Evolutionary conservation across 2,797 vertebrate genomes (phyloP), one percentile per base, ranked within the genome.

Genomic region (Luscinia megarhynchos): DNA sequence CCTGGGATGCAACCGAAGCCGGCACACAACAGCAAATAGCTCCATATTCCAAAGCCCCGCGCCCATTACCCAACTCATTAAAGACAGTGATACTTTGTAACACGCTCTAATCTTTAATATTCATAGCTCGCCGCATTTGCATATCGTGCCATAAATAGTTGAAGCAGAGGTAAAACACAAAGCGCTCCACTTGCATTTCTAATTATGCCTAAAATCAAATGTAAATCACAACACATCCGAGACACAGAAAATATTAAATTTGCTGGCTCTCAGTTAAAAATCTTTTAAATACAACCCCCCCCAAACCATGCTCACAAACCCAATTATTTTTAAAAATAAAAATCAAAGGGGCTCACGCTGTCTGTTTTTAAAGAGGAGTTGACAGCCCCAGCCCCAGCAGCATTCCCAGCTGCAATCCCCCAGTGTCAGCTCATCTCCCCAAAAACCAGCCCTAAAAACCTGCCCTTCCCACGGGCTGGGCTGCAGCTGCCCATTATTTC

Each of bases 111-210:
- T 95, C 94, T 74, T 98, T 98, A 98, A 98, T 97, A 98, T 97
- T 98, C 98, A 98, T 94, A 68, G 89, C 95, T 32, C 16, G 78
- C 84, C 40, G 93, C 95, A 97, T 98, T 97, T 98, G 97, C 98
- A 98, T 98, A 94, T 23, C 88, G 21, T 96, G 97, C 98, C 98
- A 98, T 98, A 98, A 98, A 98, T 98, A 98, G 98, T 97, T 62
- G 85, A 74, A 94, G 96, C 92, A 90, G 97, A 97, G 98, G 97
- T 98, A 97, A 97, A 97, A 98, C 96, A 98, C 97, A 97, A 97
- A 97, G 97, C 95, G 95, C 96, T 97, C 94, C 64, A 96, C 95
- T 97, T 97, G 97, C 98, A 97, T 98, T 95, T 94, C 97, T 98
- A 98, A 98, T 98, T 97, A 97, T 12, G 97, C 97, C 95, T 90